These are phyloP conservation scores for Petromus typicus DNA, from an alignment of 2,113 vertebrate species.

Conservation along the genomic window DNA sequence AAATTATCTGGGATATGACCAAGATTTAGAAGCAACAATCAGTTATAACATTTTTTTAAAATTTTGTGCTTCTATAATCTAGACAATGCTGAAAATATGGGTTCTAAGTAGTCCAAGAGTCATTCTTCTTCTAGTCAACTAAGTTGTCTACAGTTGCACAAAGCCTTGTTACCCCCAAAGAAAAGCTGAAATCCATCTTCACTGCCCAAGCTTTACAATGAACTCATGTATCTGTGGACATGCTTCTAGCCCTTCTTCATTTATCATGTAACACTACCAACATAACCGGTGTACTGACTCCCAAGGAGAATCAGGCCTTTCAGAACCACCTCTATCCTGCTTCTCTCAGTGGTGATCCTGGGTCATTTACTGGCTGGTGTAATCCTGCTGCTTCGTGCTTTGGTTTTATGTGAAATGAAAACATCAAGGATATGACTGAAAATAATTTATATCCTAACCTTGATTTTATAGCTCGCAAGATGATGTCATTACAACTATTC, in stretches of 20 bases:
- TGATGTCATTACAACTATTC: background rate
- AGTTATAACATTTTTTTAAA: background rate
- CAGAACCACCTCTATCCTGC: background rate
- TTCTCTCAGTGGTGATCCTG: background rate
- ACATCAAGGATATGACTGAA: background rate
- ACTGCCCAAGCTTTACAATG: background rate
- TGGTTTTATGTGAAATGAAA: slow-evolving; percentile 31
- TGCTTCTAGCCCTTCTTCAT: background rate
- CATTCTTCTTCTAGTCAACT: background rate
- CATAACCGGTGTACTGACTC: background rate
- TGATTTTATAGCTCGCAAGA: background rate
- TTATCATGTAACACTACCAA: background rate
- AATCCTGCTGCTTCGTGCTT: background rate
- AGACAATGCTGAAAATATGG: background rate
- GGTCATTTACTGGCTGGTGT: background rate
- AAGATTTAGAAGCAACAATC: background rate
- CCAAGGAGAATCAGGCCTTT: background rate
- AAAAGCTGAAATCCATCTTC: background rate
- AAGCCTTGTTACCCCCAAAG: background rate
- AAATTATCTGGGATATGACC: background rate
- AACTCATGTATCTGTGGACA: background rate
- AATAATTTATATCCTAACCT: background rate
- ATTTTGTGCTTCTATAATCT: background rate
- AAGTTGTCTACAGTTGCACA: background rate
- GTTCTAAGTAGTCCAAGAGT: background rate